Conservation (phyloP, 2,888 invertebrate species). For the Globia sparganii region DNA sequence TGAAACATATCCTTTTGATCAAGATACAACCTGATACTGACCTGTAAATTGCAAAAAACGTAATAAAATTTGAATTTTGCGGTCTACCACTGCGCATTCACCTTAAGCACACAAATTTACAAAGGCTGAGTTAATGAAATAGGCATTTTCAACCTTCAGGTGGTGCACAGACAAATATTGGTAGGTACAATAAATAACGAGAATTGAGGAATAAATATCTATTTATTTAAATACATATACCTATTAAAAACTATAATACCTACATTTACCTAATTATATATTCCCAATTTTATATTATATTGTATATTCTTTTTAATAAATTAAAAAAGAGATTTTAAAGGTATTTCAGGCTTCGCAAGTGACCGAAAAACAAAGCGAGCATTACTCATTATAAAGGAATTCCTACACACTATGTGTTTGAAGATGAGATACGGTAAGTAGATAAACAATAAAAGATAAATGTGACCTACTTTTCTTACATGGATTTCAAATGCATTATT, state of each 20-base stretch:
- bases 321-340: not conserved
- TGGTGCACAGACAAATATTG: not conserved
- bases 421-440: slow-evolving; percentile 44
- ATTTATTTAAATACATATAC: not conserved
- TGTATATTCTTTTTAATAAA: not conserved
- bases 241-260: not conserved
- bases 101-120: not conserved
- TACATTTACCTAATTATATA: too few relatives aligned
- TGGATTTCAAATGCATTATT: slow-evolving; percentile 34
- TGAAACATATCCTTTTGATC: too few relatives aligned
- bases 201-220: not conserved
- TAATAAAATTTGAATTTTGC: too few relatives aligned
- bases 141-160: not conserved
- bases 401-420: slow-evolving; percentile 12
- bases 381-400: slow-evolving; percentile 36
- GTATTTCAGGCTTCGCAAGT: not conserved
- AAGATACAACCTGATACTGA: too few relatives aligned
- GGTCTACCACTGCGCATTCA: too few relatives aligned
- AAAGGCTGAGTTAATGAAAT: not conserved
- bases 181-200: not conserved
- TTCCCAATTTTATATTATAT: not conserved
- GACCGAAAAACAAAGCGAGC: slow-evolving; percentile 3
- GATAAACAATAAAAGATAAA: slow-evolving; percentile 54
- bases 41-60: too few relatives aligned
- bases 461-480: slow-evolving; percentile 39